Evolutionary conservation across 2,888 invertebrate genomes (phyloP).

Genomic region (Drosophila algonquin): DNA sequence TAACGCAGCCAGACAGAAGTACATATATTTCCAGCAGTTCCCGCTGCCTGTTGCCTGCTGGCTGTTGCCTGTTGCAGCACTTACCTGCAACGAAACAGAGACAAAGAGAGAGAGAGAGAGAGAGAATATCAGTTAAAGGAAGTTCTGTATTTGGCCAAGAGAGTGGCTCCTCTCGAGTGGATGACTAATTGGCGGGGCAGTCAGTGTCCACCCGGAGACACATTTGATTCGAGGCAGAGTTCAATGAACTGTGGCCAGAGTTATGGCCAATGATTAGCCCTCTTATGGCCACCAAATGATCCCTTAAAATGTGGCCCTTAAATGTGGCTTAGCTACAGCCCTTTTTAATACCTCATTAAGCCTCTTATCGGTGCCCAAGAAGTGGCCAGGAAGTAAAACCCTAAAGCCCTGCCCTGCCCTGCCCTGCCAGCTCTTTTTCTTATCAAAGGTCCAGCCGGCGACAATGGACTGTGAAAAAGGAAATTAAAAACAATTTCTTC

Average conservation of each 20-base stretch:
- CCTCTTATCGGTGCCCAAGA: neutral
- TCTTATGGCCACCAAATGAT: no score
- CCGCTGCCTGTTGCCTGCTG: slow-evolving; percentile 4
- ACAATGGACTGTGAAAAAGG: slow-evolving; percentile 53
- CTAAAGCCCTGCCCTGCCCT: no score
- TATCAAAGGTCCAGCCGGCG: slow-evolving; percentile 14
- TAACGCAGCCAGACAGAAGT: slow-evolving; percentile 65
- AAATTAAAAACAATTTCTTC: slow-evolving; percentile 57
- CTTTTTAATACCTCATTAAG: neutral
- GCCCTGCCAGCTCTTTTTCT: neutral
- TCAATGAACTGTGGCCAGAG: slow-evolving; percentile 2
- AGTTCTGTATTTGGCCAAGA: slow-evolving; percentile 60
- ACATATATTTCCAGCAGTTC: slow-evolving; percentile 22
- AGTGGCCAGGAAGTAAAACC: neutral
- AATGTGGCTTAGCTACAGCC: neutral
- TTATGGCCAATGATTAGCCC: neutral
- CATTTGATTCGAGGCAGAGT: slow-evolving; percentile 2
- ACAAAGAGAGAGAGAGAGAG: slow-evolving; percentile 1
- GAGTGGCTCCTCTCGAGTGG: slow-evolving; percentile 52
- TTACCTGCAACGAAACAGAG: slow-evolving; percentile 61
- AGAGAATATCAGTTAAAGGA: slow-evolving; percentile 62
- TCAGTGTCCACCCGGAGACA: slow-evolving; percentile 6
- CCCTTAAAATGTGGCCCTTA: neutral
- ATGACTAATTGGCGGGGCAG: slow-evolving; percentile 40
- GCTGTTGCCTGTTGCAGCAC: slow-evolving; percentile 39